Evolutionary conservation across 2,113 vertebrate species (phyloP).

Genomic region (Rhea pennata): DNA sequence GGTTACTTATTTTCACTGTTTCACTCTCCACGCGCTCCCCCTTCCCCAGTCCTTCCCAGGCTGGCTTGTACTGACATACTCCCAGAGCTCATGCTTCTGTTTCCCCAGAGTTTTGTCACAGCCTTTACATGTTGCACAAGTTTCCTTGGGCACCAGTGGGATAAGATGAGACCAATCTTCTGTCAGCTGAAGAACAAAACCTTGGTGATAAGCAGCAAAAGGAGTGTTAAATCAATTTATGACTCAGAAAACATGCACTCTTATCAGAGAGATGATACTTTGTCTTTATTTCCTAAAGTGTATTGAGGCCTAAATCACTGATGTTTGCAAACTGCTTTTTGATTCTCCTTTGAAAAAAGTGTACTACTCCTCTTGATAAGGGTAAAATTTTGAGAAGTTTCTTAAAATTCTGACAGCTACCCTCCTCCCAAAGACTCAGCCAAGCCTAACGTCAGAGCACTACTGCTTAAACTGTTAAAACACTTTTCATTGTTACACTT

Average conservation of each 20-base stretch:
- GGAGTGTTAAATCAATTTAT: neutral
- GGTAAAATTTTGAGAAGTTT: slow-evolving; percentile 10
- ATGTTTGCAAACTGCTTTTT: neutral
- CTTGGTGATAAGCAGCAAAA: neutral
- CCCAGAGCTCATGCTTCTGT: neutral
- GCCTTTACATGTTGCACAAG: neutral
- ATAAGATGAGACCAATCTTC: neutral
- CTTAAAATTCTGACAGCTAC: neutral
- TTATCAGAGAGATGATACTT: neutral
- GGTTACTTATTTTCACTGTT: neutral
- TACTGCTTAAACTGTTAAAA: slow-evolving; percentile 12
- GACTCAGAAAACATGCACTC: neutral
- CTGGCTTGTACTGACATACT: neutral
- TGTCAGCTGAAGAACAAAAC: neutral
- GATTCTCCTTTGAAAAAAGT: slow-evolving; percentile 3
- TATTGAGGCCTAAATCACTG: neutral
- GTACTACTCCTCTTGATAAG: neutral
- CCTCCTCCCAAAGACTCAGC: neutral
- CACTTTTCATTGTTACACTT: neutral
- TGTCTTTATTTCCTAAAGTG: neutral
- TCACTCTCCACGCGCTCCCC: neutral
- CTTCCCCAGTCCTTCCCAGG: neutral
- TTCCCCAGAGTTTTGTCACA: neutral
- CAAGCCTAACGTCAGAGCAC: neutral
- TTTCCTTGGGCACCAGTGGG: neutral